Evolutionary conservation across 1,140 invertebrate species (phyloP).

Genomic region (Doryteuthis pealeii): DNA sequence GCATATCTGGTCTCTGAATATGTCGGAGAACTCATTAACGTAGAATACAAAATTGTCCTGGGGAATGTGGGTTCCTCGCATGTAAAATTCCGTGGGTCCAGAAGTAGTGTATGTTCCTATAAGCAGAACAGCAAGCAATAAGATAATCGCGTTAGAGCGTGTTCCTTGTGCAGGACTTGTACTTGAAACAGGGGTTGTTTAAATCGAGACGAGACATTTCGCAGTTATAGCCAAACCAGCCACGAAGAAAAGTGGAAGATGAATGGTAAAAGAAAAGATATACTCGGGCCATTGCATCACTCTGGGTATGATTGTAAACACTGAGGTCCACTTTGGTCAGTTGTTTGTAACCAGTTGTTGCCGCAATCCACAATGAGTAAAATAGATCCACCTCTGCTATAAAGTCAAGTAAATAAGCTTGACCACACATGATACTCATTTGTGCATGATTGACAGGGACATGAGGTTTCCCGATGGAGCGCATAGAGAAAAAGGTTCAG

Average conservation of each 20-base stretch:
- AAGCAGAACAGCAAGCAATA: slow-evolving; percentile 50
- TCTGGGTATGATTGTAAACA: slow-evolving; percentile 37
- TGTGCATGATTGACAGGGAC: slow-evolving; percentile 38
- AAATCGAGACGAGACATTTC: slow-evolving; percentile 49
- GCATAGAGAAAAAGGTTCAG: slow-evolving; percentile 44
- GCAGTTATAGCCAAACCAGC: slow-evolving; percentile 51
- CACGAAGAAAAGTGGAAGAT: slow-evolving; percentile 47
- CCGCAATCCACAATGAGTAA: slow-evolving; percentile 52
- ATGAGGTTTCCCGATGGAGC: slow-evolving; percentile 50
- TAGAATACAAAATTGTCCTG: slow-evolving; percentile 27
- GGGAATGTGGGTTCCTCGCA: slow-evolving; percentile 26
- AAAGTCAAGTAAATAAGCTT: slow-evolving; percentile 53
- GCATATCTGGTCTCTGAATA: slow-evolving; percentile 45
- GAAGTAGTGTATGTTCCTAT: slow-evolving; percentile 58
- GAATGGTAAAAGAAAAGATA: slow-evolving; percentile 48
- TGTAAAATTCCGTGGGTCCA: slow-evolving; percentile 49
- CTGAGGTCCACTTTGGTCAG: slow-evolving; percentile 35
- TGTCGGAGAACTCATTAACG: slow-evolving; percentile 38
- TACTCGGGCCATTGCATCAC: slow-evolving; percentile 53
- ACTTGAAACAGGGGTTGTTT: slow-evolving; percentile 43
- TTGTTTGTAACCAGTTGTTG: slow-evolving; percentile 42
- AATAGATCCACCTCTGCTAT: slow-evolving; percentile 44
- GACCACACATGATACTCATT: slow-evolving; percentile 52
- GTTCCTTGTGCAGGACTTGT: slow-evolving; percentile 51
- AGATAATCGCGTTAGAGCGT: slow-evolving; percentile 47